Conservation (phyloP, 2,113 vertebrate genomes). For the Amblyornis subalaris region DNA sequence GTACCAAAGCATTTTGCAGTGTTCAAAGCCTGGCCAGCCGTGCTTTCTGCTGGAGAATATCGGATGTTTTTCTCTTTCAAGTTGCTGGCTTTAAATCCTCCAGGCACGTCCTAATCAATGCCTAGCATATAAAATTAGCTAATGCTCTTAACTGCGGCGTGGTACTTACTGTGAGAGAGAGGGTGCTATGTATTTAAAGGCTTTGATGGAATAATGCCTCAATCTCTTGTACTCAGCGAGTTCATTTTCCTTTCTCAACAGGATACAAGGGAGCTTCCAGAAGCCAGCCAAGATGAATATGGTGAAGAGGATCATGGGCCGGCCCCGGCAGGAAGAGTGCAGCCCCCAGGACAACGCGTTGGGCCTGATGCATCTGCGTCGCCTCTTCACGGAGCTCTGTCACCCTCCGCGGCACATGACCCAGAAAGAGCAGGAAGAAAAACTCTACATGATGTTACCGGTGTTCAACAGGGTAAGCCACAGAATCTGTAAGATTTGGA, state of each 20-base stretch:
- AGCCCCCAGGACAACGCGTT: slow-evolving; percentile 97
- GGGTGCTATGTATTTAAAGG: not conserved
- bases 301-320: slow-evolving; percentile 99
- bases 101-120: not conserved
- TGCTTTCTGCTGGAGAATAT: not conserved
- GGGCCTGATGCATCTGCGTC: slow-evolving; percentile 95
- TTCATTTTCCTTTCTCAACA: slow-evolving; percentile 30
- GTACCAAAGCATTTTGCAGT: not conserved
- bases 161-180: not conserved
- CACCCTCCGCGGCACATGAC: slow-evolving; percentile 97
- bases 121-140: not conserved
- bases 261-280: slow-evolving; percentile 77
- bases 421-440: slow-evolving; percentile 98
- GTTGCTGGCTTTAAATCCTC: not conserved
- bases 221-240: not conserved
- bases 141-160: not conserved
- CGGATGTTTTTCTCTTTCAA: not conserved
- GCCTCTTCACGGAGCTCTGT: slow-evolving; percentile 95
- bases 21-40: not conserved
- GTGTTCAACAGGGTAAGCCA: slow-evolving; percentile 93
- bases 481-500: not conserved
- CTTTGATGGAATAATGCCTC: not conserved
- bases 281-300: slow-evolving; percentile 95
- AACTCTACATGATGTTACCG: slow-evolving; percentile 98
- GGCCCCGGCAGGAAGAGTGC: slow-evolving; percentile 96